Base-by-base conservation (phyloP, 2,797 vertebrate species). In the Hirundo rustica region DNA sequence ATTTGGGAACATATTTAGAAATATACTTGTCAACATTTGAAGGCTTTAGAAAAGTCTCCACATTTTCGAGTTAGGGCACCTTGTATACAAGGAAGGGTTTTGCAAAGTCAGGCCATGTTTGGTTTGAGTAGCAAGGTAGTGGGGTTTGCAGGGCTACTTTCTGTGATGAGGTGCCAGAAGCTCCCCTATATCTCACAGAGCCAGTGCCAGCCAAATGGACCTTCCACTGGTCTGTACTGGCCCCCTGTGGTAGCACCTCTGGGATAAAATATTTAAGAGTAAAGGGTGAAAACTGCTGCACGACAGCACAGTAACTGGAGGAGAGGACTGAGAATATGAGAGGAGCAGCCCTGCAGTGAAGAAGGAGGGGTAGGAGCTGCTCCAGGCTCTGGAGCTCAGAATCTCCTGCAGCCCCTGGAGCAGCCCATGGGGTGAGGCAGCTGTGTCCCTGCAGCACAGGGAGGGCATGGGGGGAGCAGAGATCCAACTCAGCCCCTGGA, bases 1-100 rank as follows among this genome's bases (percentile, higher is more conserved):
- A 66, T 51, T 91, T 84, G n/a, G 16, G n/a, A 85, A 89, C 25
- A 32, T 68, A 83, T 34, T 80, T n/a, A 60, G 47, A 80, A 92
- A 75, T 53, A 53, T 20, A 64, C 16, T 65, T 5, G 8, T 58
- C 47, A 58, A 48, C 13, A 20, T 44, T 47, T 77, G 16, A 40
- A 88, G 26, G 23, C 32, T 78, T 78, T 15, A 29, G 25, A 61
- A 84, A 85, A 87, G 27, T 61, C 13, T 84, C 14, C 2, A 11
- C 5, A 7, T 88, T 90, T 91, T 80, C 18, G 61, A 51, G 21
- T 48, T 72, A 51, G 44, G 61, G 8, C 30, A 93, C 21, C 13
- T 34, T 61, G 13, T 77, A 12, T 15, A 40, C 4, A 38, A 38
- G 10, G 8, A 44, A 58, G 3, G 7, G 12, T 25, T 94, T 72